Conservation (phyloP, 2,888 invertebrate species). For the Metellina segmentata region DNA sequence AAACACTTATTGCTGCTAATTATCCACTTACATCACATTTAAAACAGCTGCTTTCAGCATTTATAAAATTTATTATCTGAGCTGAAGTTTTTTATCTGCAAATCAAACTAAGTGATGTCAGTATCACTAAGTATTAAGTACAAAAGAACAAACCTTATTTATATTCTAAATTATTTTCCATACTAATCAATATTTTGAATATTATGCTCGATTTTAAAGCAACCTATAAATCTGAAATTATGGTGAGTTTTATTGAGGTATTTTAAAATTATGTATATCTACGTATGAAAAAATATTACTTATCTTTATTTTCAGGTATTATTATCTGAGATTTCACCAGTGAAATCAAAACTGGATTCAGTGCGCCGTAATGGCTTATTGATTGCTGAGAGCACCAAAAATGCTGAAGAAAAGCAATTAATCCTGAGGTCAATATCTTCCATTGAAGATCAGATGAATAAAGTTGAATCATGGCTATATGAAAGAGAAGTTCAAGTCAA, state of each 20-base stretch:
- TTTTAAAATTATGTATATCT: no score
- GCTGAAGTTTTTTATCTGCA: no score
- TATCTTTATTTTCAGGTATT: conserved; percentile 41
- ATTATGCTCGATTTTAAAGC: neutral
- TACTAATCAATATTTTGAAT: neutral
- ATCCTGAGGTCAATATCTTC: conserved; percentile 89
- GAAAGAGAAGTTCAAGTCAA: conserved; percentile 91
- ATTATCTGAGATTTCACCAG: conserved; percentile 73
- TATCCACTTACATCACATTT: no score
- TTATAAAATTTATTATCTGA: no score
- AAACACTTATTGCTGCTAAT: no score
- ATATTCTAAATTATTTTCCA: neutral
- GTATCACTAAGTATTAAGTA: no score
- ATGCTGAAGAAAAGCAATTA: conserved; percentile 88
- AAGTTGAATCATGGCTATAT: conserved; percentile 89
- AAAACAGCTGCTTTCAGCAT: no score
- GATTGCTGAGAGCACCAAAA: conserved; percentile 89
- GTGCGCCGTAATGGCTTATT: conserved; percentile 89
- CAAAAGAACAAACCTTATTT: no score
- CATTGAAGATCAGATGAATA: conserved; percentile 89
- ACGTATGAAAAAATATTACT: no score
- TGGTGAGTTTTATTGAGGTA: no score
- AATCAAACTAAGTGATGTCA: no score
- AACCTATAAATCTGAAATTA: no score
- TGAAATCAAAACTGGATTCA: conserved; percentile 77